phyloP scores from a whole-genome alignment of 2,797 vertebrate genomes.

The Pseudochirops corinnae region DNA sequence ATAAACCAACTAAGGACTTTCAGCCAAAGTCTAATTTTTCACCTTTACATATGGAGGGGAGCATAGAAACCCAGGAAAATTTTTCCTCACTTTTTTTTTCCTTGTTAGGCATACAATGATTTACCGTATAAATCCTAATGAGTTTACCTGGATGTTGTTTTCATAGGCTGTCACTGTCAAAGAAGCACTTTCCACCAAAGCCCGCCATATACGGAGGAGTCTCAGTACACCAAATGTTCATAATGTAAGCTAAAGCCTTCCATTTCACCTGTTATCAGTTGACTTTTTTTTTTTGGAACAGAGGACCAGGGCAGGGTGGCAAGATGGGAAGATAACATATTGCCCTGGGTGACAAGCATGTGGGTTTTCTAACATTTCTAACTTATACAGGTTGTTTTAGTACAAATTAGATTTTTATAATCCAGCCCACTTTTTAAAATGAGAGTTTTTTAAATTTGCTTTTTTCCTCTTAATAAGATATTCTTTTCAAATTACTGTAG shows the following conservation, averaged over 20 bases:
- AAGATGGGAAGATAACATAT: rapidly evolving
- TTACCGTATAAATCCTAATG: background rate
- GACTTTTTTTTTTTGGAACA: background rate
- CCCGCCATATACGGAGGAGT: conserved; percentile 93
- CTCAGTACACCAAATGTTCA: conserved; percentile 97
- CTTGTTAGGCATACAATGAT: background rate
- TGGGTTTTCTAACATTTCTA: background rate
- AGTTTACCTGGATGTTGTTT: conserved; percentile 4
- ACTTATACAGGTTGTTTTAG: background rate
- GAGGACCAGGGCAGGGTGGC: rapidly evolving
- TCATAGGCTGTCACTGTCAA: conserved; percentile 95
- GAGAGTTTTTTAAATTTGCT: background rate
- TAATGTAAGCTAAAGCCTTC: conserved; percentile 87
- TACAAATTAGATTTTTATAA: background rate
- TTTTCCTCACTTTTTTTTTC: background rate
- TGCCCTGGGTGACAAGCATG: background rate
- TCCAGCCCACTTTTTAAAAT: background rate
- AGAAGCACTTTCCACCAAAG: conserved; percentile 93
- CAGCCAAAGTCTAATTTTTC: background rate
- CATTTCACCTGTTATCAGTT: rapidly evolving
- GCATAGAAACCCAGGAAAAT: background rate
- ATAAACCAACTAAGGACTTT: background rate
- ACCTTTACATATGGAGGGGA: background rate
- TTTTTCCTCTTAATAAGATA: background rate
- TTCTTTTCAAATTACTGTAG: background rate